Percentiles rank a stretch among this genome's conserved stretches.
These are phyloP conservation scores for Sebastes hopkinsi DNA, from an alignment of 2,797 vertebrate species.

Conservation along the genomic window DNA sequence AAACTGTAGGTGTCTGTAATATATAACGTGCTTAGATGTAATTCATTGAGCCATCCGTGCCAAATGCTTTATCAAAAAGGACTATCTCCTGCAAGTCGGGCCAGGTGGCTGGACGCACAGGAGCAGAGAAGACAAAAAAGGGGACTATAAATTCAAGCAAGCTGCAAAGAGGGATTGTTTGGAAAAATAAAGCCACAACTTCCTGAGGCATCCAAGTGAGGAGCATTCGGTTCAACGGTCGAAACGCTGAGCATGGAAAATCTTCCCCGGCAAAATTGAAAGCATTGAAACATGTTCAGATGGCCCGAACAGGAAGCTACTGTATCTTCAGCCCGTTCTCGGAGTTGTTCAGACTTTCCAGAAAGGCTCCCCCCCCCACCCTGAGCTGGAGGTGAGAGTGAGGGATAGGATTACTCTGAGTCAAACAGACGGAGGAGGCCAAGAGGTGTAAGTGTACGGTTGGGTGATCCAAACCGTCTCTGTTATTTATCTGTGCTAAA, in stretches of 20 bases:
- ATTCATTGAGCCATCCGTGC: slow-evolving; percentile 14
- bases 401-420: slow-evolving; percentile 39
- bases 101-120: slow-evolving; percentile 17
- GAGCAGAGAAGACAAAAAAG: not conserved
- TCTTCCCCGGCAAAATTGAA: slow-evolving; percentile 31
- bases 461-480: slow-evolving; percentile 49
- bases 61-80: slow-evolving; percentile 39
- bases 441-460: slow-evolving; percentile 52
- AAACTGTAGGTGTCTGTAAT: slow-evolving; percentile 23
- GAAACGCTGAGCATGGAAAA: slow-evolving; percentile 60
- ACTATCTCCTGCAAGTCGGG: not conserved
- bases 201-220: slow-evolving; percentile 46
- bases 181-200: slow-evolving; percentile 64
- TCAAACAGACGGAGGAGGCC: slow-evolving; percentile 39
- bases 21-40: slow-evolving; percentile 9
- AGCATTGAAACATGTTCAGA: slow-evolving; percentile 56
- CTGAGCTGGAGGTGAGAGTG: slow-evolving; percentile 37
- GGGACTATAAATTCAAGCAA: slow-evolving; percentile 37
- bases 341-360: slow-evolving; percentile 48
- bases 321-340: slow-evolving; percentile 43
- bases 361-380: not conserved
- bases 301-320: slow-evolving; percentile 50
- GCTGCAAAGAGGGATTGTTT: slow-evolving; percentile 42
- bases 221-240: slow-evolving; percentile 14
- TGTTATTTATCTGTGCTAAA: slow-evolving; percentile 58